Base-by-base conservation (phyloP, 2,797 vertebrate genomes). In the Arnoldichthys spilopterus region DNA sequence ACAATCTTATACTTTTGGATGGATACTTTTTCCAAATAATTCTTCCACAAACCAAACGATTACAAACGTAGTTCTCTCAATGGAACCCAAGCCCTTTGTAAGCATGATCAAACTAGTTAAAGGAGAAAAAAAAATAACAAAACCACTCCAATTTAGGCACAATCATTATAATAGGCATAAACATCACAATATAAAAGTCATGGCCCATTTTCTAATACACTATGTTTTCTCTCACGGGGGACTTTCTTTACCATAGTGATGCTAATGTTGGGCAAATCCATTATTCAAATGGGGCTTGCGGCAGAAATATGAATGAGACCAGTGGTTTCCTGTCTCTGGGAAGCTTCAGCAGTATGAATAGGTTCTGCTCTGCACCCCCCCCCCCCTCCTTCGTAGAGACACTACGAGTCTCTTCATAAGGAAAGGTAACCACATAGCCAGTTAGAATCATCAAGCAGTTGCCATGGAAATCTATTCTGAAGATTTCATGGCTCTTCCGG, bases 381-480 rank as follows among this genome's bases (percentile, higher is more conserved):
- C 47, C 28, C 59, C 61, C 47, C 28, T 15, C 51, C 24, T 7
- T 26, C 26, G 20, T 47, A 51, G 43, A 34, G 4, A 7, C 30
- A 54, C 28, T 32, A 37, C 13, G 30, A 40, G 20, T 83, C 78
- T 81, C 80, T 81, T 81, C 79, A 87, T 62, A 82, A 88, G 85
- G 80, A 9, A 70, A 72, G 72, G 59, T 76, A 81, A 76, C 73
- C 61, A 66, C 68, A 68, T 26, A 70, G 28, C 72, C 37, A 56
- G 73, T 64, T 63, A 70, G 72, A 40, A 9, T 22, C 51, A 61
- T 68, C 69, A 72, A 85, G 85, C 81, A 80, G 92, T 93, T 91
- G 86, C 93, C 89, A 94, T 94, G 83, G 91, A 69, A 91, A 94
- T 91, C 58, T 77, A 72, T 37, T 32, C 82, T 82, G 86, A 87